Percentiles rank a stretch among this genome's conserved stretches.
phyloP scores from a whole-genome alignment of 64 coral and sea anemone genomes.

The Pocillopora verrucosa region DNA sequence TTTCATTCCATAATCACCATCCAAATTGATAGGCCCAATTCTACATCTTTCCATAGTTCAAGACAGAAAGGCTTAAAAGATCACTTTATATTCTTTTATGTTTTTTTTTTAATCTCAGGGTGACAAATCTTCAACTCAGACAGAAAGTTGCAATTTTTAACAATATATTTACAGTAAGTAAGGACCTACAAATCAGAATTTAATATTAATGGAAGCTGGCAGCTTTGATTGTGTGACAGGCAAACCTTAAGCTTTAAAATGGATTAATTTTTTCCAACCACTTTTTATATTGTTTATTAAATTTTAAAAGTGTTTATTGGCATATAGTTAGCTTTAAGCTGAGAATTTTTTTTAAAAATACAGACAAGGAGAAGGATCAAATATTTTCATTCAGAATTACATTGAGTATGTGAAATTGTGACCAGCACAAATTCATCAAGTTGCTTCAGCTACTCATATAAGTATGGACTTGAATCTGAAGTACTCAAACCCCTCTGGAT shows the following conservation, averaged over 20 bases:
- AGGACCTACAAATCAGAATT: neutral
- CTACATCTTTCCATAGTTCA: neutral
- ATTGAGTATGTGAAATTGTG: neutral
- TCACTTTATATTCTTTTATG: no score
- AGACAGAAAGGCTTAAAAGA: neutral
- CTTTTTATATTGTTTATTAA: neutral
- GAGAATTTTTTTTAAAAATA: neutral
- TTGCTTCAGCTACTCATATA: neutral
- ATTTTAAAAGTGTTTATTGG: no score
- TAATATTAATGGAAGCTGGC: neutral
- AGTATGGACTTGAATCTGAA: neutral
- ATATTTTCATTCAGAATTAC: neutral
- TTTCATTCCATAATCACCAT: neutral
- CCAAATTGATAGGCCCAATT: neutral
- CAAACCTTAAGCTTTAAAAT: slow-evolving; percentile 29
- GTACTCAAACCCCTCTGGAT: neutral
- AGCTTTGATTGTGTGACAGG: slow-evolving; percentile 41
- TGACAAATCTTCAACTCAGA: no score
- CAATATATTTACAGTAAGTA: neutral
- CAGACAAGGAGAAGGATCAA: neutral
- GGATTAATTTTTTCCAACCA: neutral
- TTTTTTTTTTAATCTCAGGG: no score
- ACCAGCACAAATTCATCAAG: neutral
- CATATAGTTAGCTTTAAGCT: neutral
- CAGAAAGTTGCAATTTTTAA: no score